phyloP scores from a whole-genome alignment of 2,797 vertebrate genomes.

The Mus spretus region DNA sequence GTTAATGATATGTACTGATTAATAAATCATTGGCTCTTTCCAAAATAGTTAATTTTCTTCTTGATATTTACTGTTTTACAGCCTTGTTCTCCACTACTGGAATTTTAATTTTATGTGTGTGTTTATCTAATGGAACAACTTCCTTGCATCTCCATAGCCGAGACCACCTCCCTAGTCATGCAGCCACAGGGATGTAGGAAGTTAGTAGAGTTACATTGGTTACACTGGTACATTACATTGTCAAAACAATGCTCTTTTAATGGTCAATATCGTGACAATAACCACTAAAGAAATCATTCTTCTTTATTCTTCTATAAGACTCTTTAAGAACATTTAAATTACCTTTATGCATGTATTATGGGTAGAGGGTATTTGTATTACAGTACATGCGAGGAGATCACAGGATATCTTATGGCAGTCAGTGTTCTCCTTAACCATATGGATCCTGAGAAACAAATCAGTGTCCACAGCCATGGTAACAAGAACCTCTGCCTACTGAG shows the following conservation, averaged over 20 bases:
- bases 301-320: constrained; percentile 34
- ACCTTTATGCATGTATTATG: neutral
- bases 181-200: neutral
- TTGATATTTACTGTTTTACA: constrained; percentile 54
- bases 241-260: neutral
- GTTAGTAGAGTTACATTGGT: neutral
- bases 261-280: neutral
- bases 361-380: too few species aligned
- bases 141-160: neutral
- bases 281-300: neutral
- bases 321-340: neutral
- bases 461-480: neutral
- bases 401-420: neutral
- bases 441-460: neutral
- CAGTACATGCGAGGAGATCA: neutral
- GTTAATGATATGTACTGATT: neutral
- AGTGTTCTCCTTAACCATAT: neutral
- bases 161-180: neutral
- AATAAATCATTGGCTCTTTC: constrained; percentile 10
- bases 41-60: constrained; percentile 7
- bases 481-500: neutral
- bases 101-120: neutral
- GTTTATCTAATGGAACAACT: neutral
- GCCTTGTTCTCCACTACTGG: neutral
- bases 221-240: neutral